Conservation (phyloP, 2,888 invertebrate genomes). For the Ornithoptera priamus region DNA sequence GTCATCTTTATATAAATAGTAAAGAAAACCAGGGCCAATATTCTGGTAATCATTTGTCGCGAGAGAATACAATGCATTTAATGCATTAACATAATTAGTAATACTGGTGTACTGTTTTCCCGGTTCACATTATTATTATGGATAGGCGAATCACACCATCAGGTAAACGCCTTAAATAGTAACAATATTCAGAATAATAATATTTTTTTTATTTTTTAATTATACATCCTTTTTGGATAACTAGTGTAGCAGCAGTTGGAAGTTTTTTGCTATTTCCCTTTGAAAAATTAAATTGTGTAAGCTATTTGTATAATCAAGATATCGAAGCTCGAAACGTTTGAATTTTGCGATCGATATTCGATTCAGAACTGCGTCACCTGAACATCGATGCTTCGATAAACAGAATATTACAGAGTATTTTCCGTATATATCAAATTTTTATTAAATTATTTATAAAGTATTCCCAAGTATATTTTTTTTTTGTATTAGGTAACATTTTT, state of each 20-base stretch:
- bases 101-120: constrained; percentile 8
- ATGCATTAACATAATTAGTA: too few species aligned
- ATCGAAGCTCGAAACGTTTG: constrained; percentile 6
- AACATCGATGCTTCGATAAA: constrained; percentile 9
- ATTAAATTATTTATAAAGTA: too few species aligned
- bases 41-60: not conserved
- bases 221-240: constrained; percentile 15
- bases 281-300: constrained; percentile 13
- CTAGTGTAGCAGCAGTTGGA: not conserved
- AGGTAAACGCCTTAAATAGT: constrained; percentile 2
- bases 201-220: constrained; percentile 9
- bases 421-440: constrained; percentile 24
- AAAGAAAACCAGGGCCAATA: too few species aligned
- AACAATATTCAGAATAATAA: constrained; percentile 14
- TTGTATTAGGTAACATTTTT: too few species aligned
- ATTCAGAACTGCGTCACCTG: constrained; percentile 14
- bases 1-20: too few species aligned
- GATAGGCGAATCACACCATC: too few species aligned
- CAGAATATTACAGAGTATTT: constrained; percentile 16
- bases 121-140: too few species aligned
- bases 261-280: constrained; percentile 16
- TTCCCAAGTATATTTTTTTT: too few species aligned
- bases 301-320: constrained; percentile 9
- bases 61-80: constrained; percentile 2
- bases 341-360: constrained; percentile 23